Evolutionary conservation across 2,113 vertebrate species (phyloP).

Genomic region (Apaloderma vittatum): DNA sequence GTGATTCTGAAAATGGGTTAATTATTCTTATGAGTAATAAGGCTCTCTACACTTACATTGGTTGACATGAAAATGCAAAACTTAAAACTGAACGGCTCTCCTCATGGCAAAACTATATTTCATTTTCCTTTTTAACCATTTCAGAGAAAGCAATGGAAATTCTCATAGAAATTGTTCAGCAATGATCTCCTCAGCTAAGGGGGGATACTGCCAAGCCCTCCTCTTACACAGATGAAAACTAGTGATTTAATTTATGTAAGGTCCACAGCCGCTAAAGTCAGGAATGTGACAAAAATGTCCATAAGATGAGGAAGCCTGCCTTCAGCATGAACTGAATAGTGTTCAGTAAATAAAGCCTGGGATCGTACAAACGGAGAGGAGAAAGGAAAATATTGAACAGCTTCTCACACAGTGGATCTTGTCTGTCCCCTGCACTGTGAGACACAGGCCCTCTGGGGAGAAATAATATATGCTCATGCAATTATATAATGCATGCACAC

Average conservation of each 20-base stretch:
- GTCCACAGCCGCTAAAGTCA: constrained; percentile 1
- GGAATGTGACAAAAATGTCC: constrained; percentile 38
- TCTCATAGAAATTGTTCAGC: neutral
- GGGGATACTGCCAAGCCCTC: neutral
- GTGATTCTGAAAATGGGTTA: neutral
- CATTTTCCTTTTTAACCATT: neutral
- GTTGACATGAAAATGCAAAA: neutral
- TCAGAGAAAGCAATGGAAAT: neutral
- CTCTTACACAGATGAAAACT: constrained; percentile 41
- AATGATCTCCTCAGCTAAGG: neutral
- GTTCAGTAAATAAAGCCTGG: neutral
- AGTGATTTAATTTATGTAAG: constrained; percentile 19
- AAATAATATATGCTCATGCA: neutral
- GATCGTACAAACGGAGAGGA: neutral
- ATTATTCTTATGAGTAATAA: neutral
- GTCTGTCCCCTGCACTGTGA: neutral
- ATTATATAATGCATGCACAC: neutral
- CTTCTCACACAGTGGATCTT: neutral
- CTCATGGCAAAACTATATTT: neutral
- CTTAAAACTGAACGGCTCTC: neutral
- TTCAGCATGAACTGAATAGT: neutral
- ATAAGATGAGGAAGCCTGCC: constrained; percentile 16
- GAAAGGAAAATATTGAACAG: neutral
- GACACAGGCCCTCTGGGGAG: neutral
- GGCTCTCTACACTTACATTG: neutral